Base-by-base conservation (phyloP, 2,113 vertebrate genomes). In the Sebastes fasciatus region DNA sequence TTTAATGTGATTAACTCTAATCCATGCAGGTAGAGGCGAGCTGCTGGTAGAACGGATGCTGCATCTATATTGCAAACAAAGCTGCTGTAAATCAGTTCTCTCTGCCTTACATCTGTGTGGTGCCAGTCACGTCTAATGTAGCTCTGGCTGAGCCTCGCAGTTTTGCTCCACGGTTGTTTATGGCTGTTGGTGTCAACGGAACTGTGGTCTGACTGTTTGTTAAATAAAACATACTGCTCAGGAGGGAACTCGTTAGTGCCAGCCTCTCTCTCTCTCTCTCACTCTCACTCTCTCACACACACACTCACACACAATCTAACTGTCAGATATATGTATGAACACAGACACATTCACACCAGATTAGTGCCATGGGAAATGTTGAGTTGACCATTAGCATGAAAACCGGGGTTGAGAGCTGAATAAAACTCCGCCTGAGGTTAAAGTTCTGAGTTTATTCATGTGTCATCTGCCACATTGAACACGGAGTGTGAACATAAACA, bases 151-250 rank as follows among this genome's bases (percentile, higher is more conserved):
- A 80, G 68, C 46, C 16, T 42, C 26, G 64, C 87, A 77, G 14
- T 69, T 77, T 80, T 65, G 64, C 73, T 80, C 48, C 62, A 14
- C 69, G 45, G 63, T 74, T 81, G 72, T 86, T 83, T 84, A 76
- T 64, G 83, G 77, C 58, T 71, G 68, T 42, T 60, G 68, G 48
- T 79, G 79, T 84, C 65, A 19, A 74, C 73, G 3, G 43, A 45
- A 5, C 71, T 74, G 79, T 68, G 66, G 64, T 65, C 72, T 52
- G 77, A 74, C 62, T 69, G 57, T 87, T 82, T 89, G 85, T 76
- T 79, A 76, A 90, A 90, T 85, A 88, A 88, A 75, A 83, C 80
- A 86, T 88, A 45, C 58, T 17, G 68, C 61, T 87, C 82, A 90
- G 69, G n/a, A 64, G 80, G 74, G 80, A 82, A 75, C 77, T 84